These are phyloP conservation scores for Philopotamus ludificatus DNA, from an alignment of 1,140 invertebrate genomes.

Conservation along the genomic window DNA sequence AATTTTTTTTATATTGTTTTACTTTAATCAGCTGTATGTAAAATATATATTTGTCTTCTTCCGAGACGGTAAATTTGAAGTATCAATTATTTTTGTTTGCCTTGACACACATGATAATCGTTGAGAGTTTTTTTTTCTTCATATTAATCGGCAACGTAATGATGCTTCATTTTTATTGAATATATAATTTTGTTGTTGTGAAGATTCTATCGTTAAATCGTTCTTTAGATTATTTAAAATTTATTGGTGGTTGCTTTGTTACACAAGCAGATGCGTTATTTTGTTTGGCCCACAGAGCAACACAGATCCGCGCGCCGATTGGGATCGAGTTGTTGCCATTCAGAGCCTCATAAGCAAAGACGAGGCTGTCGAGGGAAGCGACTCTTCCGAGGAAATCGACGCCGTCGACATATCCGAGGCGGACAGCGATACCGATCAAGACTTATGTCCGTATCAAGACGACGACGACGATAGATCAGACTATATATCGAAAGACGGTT, in stretches of 20 bases:
- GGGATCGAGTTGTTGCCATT: constrained; percentile 54
- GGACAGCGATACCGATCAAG: constrained; percentile 49
- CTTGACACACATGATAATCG: too few species aligned
- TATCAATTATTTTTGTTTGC: too few species aligned
- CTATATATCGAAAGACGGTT: constrained; percentile 47
- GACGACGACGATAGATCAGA: constrained; percentile 45
- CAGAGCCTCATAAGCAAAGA: constrained; percentile 53
- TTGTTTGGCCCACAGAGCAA: constrained; percentile 54
- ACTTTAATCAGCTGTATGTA: too few species aligned
- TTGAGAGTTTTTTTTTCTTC: too few species aligned
- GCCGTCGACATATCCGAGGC: constrained; percentile 49
- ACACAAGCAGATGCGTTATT: constrained; percentile 40
- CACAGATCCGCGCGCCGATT: constrained; percentile 55
- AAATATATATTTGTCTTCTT: too few species aligned
- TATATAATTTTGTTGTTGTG: too few species aligned
- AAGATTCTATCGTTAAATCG: too few species aligned
- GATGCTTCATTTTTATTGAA: too few species aligned
- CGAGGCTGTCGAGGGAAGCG: constrained; percentile 51
- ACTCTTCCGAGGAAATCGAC: constrained; percentile 50
- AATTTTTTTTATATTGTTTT: too few species aligned
- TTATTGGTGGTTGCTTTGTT: constrained; percentile 26
- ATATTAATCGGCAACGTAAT: too few species aligned
- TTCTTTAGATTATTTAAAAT: background rate
- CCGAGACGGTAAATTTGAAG: too few species aligned
- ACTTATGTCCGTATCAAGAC: constrained; percentile 45